phyloP scores from a whole-genome alignment of 2,797 vertebrate genomes.

The Paramormyrops hopkinsi region DNA sequence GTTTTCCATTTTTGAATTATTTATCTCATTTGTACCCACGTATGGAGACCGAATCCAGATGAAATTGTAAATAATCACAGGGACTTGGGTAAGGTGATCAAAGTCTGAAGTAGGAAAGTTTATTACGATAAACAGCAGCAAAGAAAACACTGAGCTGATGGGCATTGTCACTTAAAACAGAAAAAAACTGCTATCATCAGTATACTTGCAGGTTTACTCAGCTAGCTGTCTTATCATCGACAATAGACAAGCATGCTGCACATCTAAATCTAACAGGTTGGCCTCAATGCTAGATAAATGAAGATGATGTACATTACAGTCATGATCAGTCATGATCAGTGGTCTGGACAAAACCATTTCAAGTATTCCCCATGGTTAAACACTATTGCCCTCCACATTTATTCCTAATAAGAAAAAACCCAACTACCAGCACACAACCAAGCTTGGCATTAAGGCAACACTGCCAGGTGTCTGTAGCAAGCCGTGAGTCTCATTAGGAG shows the following conservation, averaged over 20 bases:
- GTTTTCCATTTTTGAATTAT: not conserved
- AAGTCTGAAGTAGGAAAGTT: not conserved
- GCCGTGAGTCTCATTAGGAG: not conserved
- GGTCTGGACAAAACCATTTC: not conserved
- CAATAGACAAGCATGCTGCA: not conserved
- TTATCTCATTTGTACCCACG: not conserved
- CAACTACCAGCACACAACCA: not conserved
- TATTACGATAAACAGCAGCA: not conserved
- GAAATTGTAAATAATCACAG: not conserved
- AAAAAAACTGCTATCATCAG: not conserved
- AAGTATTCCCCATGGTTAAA: not conserved
- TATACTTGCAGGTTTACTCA: not conserved
- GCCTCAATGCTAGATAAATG: not conserved
- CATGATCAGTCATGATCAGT: constrained; percentile 6
- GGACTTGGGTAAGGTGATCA: not conserved
- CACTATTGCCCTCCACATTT: not conserved
- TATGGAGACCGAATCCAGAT: not conserved
- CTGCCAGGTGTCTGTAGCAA: not conserved
- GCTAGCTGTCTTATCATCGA: not conserved
- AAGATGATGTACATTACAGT: not conserved
- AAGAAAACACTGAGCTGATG: not conserved
- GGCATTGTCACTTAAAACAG: not conserved
- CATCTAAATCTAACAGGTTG: not conserved
- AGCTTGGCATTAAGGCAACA: not conserved
- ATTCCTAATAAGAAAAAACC: not conserved